Evolutionary conservation across 2,113 vertebrate species (phyloP).

Genomic region (Phaethornis superciliosus): DNA sequence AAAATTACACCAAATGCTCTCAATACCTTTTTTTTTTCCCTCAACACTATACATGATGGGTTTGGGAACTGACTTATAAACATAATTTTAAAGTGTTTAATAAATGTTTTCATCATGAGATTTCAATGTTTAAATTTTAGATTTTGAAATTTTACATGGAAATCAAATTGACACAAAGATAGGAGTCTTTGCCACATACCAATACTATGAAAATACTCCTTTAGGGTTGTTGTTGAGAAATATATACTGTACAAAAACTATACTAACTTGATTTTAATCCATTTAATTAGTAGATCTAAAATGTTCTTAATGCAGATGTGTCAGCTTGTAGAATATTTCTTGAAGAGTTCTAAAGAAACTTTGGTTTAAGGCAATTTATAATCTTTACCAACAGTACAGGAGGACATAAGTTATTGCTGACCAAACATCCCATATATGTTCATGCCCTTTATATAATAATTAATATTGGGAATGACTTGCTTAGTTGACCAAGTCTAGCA

Average conservation of each 20-base stretch:
- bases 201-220: neutral
- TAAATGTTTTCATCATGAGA: neutral
- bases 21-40: neutral
- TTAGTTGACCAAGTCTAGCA: neutral
- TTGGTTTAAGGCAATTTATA: neutral
- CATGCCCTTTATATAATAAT: neutral
- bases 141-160: neutral
- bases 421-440: neutral
- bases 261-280: neutral
- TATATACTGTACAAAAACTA: neutral
- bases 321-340: neutral
- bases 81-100: neutral
- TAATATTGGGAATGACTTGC: neutral
- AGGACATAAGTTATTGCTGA: neutral
- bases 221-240: neutral
- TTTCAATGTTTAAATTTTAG: neutral
- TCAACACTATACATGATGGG: neutral
- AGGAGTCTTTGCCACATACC: neutral
- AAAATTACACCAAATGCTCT: conserved; percentile 31
- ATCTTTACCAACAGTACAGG: neutral
- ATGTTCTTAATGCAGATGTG: neutral
- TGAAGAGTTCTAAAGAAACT: neutral
- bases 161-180: neutral
- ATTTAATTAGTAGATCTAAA: neutral
- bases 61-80: neutral